A percentile compares a stretch with the other conserved stretches of the same genome.
Evolutionary conservation across 2,888 invertebrate genomes (phyloP).

Genomic region (Oegoconia quadripuncta): DNA sequence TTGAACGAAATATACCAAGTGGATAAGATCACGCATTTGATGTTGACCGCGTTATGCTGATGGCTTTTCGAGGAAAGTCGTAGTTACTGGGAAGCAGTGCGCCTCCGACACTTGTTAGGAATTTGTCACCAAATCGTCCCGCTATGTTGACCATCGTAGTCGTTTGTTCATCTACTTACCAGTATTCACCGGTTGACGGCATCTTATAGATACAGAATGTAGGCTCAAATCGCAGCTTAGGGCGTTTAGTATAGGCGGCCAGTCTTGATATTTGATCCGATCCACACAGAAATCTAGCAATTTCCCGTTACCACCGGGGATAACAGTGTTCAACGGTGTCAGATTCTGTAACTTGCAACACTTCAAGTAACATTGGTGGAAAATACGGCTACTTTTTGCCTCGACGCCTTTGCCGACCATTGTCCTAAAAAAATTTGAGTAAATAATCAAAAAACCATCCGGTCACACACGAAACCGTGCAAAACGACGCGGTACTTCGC

Average conservation of each 20-base stretch:
- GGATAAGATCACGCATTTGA: no score
- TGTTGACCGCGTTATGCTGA: no score
- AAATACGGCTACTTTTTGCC: constrained; percentile 62
- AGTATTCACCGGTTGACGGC: constrained; percentile 75
- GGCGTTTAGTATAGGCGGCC: constrained; percentile 86
- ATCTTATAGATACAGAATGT: constrained; percentile 83
- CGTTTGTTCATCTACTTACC: constrained; percentile 34
- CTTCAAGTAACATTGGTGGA: constrained; percentile 71
- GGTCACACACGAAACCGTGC: constrained; percentile 26
- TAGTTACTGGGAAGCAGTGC: no score
- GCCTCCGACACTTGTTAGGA: no score
- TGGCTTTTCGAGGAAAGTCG: no score
- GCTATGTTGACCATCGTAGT: not conserved
- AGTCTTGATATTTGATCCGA: constrained; percentile 86
- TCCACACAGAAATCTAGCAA: constrained; percentile 86
- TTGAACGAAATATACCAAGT: no score
- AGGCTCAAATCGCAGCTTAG: constrained; percentile 85
- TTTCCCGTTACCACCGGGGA: constrained; percentile 68
- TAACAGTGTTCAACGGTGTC: constrained; percentile 57
- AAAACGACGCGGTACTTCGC: constrained; percentile 27
- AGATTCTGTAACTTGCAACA: constrained; percentile 73
- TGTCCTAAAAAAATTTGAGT: constrained; percentile 32
- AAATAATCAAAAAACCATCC: constrained; percentile 45
- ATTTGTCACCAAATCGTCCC: no score
- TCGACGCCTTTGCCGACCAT: constrained; percentile 70